Base-by-base conservation (phyloP, 2,113 vertebrate genomes). In the Geothlypis trichas region DNA sequence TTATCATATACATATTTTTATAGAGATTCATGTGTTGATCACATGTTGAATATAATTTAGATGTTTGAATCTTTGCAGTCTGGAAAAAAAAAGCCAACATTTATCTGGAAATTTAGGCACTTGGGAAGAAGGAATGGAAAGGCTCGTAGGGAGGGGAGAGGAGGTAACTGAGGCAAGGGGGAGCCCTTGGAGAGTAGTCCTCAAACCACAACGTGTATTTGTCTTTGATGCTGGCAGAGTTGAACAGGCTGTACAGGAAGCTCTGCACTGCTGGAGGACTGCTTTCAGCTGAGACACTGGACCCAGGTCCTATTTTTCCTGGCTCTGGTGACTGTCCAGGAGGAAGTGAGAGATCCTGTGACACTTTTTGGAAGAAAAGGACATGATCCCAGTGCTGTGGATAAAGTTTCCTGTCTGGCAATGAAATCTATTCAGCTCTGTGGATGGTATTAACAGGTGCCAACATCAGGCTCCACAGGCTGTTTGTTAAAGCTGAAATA, bases 341-440 rank as follows among this genome's bases (percentile, higher is more conserved):
- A 97, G 92, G 95, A 97, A 96, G 76, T 84, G 52, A 94, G 68
- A 96, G 95, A 95, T 94, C 92, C 72, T 94, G 75, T 97, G 93
- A 96, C 82, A 84, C 19, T 80, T 96, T 94, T 94, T 95, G 90
- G 92, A 96, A 96, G 65, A 91, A 84, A 93, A 95, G 82, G 90
- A 95, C 76, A 57, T 18, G 68, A 88, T 96, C 90, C 85, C 82
- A 81, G 24, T 65, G 88, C 79, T 95, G 78, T 52, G 90, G 87
- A 93, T 96, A 77, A 83, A 87, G 79, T 97, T 97, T 96, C 84
- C 90, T 88, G 52, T 96, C 85, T 97, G 93, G 96, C 79, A 96
- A 31, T 72, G 42, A 84, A 94, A 90, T 22, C 15, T 5, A 4
- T 91, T 90, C 63, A 57, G 83, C 41, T 86, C 79, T 72, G 47